A percentile compares a stretch with the other conserved stretches of the same genome.
phyloP scores from a whole-genome alignment of 2,797 vertebrate genomes.

The Pampus argenteus region DNA sequence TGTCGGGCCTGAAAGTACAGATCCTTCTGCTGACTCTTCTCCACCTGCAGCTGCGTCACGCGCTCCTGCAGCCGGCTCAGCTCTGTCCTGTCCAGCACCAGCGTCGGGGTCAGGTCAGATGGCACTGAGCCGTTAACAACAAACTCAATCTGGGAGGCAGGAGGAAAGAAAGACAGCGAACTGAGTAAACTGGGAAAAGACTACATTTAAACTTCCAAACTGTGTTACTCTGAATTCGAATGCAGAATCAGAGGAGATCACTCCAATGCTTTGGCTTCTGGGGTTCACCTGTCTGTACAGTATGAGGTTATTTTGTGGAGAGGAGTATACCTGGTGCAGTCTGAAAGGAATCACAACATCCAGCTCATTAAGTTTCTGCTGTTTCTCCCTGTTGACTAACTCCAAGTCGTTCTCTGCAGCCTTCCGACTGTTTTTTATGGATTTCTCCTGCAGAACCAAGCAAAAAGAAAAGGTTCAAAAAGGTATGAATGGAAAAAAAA shows the following conservation, averaged over 20 bases:
- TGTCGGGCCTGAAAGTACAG: slow-evolving; percentile 82
- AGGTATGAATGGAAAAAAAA: not conserved
- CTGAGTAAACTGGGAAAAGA: too few species aligned
- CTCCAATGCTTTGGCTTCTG: too few species aligned
- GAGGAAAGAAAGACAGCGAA: not conserved
- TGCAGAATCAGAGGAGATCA: too few species aligned
- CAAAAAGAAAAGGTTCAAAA: not conserved
- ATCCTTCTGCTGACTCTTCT: slow-evolving; percentile 86
- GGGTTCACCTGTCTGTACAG: too few species aligned
- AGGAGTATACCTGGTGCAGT: slow-evolving; percentile 95
- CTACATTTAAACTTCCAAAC: too few species aligned
- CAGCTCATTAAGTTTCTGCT: slow-evolving; percentile 90
- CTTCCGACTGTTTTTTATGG: slow-evolving; percentile 76
- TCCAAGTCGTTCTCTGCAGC: slow-evolving; percentile 86
- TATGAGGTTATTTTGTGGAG: too few species aligned
- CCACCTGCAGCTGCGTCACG: slow-evolving; percentile 83
- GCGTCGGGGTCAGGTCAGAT: slow-evolving; percentile 80
- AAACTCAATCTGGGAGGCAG: slow-evolving; percentile 78
- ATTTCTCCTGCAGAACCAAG: slow-evolving; percentile 83
- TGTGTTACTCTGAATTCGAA: not conserved
- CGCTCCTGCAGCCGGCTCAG: slow-evolving; percentile 84
- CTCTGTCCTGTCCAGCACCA: slow-evolving; percentile 86
- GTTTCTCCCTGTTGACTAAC: slow-evolving; percentile 91
- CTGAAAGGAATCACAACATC: slow-evolving; percentile 90
- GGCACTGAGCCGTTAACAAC: slow-evolving; percentile 80